Conservation (phyloP, 23 tunicate species). For the Halocynthia roretzi region DNA sequence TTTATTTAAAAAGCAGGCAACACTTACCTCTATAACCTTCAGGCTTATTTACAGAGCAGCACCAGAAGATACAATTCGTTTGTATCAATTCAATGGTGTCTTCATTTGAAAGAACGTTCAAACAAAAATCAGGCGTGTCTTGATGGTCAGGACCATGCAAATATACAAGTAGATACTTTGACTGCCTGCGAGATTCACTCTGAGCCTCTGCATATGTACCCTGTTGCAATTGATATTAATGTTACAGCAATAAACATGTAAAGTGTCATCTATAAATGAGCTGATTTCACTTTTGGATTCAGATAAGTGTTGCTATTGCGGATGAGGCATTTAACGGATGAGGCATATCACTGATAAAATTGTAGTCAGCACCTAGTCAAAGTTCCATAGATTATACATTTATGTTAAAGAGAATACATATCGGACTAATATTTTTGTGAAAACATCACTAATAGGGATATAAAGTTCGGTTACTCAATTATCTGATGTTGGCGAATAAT, state of each 20-base stretch:
- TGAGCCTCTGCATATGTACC: slow-evolving; percentile 74
- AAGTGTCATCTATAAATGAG: neutral
- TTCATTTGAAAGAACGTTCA: slow-evolving; percentile 42
- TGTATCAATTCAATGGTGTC: slow-evolving; percentile 46
- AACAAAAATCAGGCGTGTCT: slow-evolving; percentile 52
- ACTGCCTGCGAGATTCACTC: slow-evolving; percentile 44
- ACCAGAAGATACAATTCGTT: slow-evolving; percentile 67
- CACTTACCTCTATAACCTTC: slow-evolving; percentile 80
- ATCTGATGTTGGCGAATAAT: too few relatives aligned
- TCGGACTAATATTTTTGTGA: too few relatives aligned
- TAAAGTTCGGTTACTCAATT: too few relatives aligned
- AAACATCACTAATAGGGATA: too few relatives aligned
- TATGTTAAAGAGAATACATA: too few relatives aligned
- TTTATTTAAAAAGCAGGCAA: neutral
- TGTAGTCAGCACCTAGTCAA: too few relatives aligned
- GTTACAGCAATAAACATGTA: too few relatives aligned
- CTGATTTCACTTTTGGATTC: neutral
- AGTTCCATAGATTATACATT: too few relatives aligned
- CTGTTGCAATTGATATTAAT: slow-evolving; percentile 9
- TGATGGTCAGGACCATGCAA: slow-evolving; percentile 47
- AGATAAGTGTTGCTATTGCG: too few relatives aligned
- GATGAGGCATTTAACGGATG: neutral
- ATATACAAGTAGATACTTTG: slow-evolving; percentile 50
- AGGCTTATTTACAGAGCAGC: slow-evolving; percentile 69
- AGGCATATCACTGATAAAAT: too few relatives aligned